These are phyloP conservation scores for Neomorphus geoffroyi DNA, from an alignment of 2,797 vertebrate species.

Conservation along the genomic window DNA sequence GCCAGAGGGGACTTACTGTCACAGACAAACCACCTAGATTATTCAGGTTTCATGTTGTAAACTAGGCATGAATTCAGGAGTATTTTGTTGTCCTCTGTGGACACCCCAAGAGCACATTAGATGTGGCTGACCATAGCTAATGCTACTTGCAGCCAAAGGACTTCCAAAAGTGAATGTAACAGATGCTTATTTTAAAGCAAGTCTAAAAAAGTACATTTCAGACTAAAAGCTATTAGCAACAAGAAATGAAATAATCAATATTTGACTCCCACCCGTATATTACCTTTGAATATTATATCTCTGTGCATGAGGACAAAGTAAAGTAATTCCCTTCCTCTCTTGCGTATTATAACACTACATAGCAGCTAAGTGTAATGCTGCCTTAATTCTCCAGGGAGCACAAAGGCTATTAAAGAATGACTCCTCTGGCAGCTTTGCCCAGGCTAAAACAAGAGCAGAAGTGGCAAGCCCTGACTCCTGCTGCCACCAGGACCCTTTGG, in stretches of 20 bases:
- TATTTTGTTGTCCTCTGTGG: not conserved
- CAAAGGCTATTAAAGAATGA: not conserved
- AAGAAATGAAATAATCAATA: not conserved
- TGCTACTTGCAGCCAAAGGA: not conserved
- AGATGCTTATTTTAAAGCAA: not conserved
- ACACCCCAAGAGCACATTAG: not conserved
- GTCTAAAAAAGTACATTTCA: not conserved
- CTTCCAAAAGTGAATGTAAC: not conserved
- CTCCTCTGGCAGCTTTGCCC: not conserved
- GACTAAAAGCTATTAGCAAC: not conserved
- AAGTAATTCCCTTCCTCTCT: not conserved
- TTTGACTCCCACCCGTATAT: not conserved
- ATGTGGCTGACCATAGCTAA: not conserved
- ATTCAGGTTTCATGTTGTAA: not conserved
- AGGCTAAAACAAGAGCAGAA: not conserved
- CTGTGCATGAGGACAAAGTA: not conserved
- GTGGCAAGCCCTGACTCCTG: not conserved
- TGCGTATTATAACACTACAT: not conserved
- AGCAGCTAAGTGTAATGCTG: not conserved
- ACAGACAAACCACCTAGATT: not conserved
- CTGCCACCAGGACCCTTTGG: fast-evolving
- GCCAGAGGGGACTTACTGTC: not conserved
- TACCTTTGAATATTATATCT: not conserved
- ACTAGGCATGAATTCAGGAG: not conserved
- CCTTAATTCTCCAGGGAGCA: not conserved